Conservation (phyloP, 2,113 vertebrate genomes). For the Burhinus oedicnemus region DNA sequence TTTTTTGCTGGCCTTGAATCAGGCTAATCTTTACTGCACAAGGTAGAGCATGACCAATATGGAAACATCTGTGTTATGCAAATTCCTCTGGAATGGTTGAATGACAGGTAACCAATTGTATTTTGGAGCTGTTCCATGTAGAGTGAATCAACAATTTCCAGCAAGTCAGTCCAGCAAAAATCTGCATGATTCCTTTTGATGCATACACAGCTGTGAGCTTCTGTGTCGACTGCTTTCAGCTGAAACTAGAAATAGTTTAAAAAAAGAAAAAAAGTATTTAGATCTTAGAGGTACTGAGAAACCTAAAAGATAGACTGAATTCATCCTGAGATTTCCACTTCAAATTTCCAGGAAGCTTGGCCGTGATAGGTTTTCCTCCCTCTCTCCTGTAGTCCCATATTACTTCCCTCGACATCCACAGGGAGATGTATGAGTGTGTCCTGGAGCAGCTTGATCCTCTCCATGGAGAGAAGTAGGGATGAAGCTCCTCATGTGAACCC, state of each 20-base stretch:
- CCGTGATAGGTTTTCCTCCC: neutral
- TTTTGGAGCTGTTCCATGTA: constrained; percentile 30
- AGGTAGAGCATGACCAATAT: neutral
- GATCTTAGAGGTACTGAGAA: neutral
- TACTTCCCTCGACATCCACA: neutral
- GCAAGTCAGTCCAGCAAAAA: neutral
- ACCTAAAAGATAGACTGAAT: neutral
- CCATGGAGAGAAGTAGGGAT: neutral
- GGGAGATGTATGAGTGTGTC: neutral
- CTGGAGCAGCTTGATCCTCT: neutral
- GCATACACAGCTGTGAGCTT: neutral
- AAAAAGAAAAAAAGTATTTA: neutral
- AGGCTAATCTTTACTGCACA: neutral
- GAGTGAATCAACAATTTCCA: constrained; percentile 15
- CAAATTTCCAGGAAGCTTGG: neutral
- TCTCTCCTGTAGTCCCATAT: neutral
- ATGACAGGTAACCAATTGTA: constrained; percentile 20
- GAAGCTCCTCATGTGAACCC: neutral
- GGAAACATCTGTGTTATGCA: constrained; percentile 41
- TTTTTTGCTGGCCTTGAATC: neutral
- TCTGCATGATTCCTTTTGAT: neutral
- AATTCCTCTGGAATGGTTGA: constrained; percentile 15
- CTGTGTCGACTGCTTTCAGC: neutral
- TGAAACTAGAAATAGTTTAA: neutral
- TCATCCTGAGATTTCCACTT: neutral